Conservation (phyloP, 2,888 invertebrate species). For the Drosophila demipolita region DNA sequence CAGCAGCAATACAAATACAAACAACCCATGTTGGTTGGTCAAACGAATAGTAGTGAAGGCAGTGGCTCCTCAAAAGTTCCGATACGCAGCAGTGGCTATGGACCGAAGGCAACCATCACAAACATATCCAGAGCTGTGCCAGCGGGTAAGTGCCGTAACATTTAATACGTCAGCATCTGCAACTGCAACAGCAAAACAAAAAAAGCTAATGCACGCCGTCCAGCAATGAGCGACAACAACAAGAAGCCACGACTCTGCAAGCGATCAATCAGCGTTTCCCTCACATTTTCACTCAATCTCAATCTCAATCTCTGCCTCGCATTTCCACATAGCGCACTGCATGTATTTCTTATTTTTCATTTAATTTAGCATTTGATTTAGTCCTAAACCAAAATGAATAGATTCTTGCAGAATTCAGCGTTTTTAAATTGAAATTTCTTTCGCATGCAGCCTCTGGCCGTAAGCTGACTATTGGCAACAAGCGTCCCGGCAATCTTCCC, state of each 20-base stretch:
- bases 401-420: neutral
- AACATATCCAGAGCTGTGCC: slow-evolving; percentile 31
- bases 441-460: slow-evolving; percentile 89
- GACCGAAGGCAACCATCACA: slow-evolving; percentile 39
- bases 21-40: slow-evolving; percentile 72
- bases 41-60: slow-evolving; percentile 9
- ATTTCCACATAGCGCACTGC: slow-evolving; percentile 37
- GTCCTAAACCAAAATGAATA: slow-evolving; percentile 15
- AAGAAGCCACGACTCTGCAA: slow-evolving; percentile 32
- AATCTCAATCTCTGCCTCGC: slow-evolving; percentile 11
- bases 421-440: neutral
- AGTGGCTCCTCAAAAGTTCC: slow-evolving; percentile 26
- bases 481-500: slow-evolving; percentile 88
- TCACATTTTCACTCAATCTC: slow-evolving; percentile 29
- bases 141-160: slow-evolving; percentile 60
- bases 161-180: slow-evolving; percentile 42
- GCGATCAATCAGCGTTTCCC: slow-evolving; percentile 43
- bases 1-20: slow-evolving; percentile 42
- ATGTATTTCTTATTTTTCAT: slow-evolving; percentile 35
- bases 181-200: slow-evolving; percentile 29
- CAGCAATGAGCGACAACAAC: slow-evolving; percentile 17
- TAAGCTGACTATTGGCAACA: slow-evolving; percentile 91
- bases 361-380: slow-evolving; percentile 24
- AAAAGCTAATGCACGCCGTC: slow-evolving; percentile 30
- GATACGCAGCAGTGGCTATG: slow-evolving; percentile 70